Evolutionary conservation across 2,113 vertebrate species (phyloP).

Genomic region (Muntiacus muntjak): DNA sequence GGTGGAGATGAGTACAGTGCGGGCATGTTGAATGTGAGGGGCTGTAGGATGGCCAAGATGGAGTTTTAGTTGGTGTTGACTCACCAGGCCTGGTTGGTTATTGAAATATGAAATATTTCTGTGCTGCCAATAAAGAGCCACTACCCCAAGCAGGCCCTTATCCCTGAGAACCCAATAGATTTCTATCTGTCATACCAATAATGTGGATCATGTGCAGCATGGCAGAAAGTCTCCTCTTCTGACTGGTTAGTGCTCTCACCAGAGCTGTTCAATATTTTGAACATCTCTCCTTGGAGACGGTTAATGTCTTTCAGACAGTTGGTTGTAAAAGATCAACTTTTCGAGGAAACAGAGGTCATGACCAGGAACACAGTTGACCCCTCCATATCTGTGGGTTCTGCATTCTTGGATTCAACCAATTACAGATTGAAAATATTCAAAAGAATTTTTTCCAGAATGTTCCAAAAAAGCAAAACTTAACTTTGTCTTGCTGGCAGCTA

Average conservation of each 20-base stretch:
- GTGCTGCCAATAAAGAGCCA: not conserved
- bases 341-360: not conserved
- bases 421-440: not conserved
- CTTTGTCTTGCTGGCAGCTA: not conserved
- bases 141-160: not conserved
- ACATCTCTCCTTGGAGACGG: not conserved
- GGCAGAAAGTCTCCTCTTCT: not conserved
- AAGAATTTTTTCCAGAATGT: not conserved
- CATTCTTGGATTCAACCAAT: not conserved
- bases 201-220: rapidly evolving
- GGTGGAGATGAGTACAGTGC: not conserved
- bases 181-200: not conserved
- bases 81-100: not conserved
- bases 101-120: not conserved
- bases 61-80: not conserved
- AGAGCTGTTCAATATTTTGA: not conserved
- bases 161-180: too few species aligned
- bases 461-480: not conserved
- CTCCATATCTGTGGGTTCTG: not conserved
- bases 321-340: not conserved
- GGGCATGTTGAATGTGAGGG: not conserved
- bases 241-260: not conserved
- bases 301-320: not conserved
- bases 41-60: not conserved
- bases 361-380: not conserved